Base-by-base conservation (phyloP, 2,797 vertebrate genomes). In the Hydrocynus forskahlii region DNA sequence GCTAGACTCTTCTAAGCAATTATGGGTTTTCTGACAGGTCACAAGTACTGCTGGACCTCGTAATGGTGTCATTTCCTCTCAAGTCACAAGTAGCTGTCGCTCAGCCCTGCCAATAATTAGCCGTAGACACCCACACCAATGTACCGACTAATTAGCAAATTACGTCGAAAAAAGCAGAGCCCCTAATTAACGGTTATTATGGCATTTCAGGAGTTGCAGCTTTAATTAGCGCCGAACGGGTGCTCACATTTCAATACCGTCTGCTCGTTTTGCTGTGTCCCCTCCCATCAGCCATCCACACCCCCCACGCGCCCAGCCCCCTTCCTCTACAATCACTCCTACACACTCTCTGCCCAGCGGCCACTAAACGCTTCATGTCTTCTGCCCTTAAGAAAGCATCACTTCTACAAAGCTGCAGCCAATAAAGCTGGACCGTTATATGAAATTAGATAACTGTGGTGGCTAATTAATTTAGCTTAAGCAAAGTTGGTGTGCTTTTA, bases 131-230 rank as follows among this genome's bases (percentile, higher is more conserved):
- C 81, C 91, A 92, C 94, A 96, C 94, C 95, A 94, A 95, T 95
- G 96, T 95, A 92, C 93, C 93, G 93, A 92, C 96, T 98, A 96
- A 97, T 97, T 98, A 97, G 96, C 94, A 96, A 97, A 98, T 99
- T 98, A 97, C 94, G 95, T 94, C 92, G 95, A 96, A 97, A 97
- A 98, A 97, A 96, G 96, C 95, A 94, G 95, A 95, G 94, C 94
- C 92, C 80, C 95, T 98, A 98, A 99, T 99, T 98, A 98, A 97
- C 92, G 66, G 94, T 95, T 96, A 96, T 96, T 97, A 96, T 93
- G 94, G 94, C 94, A 95, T 95, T 97, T 95, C 95, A 95, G 93
- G 94, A 95, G 93, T 94, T 93, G 93, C 92, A 91, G 93, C 93
- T 96, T 95, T 96, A 96, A 96, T 97, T 96, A 96, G 95, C 93